Conservation (phyloP, 2,797 vertebrate genomes). For the Lophius americanus region DNA sequence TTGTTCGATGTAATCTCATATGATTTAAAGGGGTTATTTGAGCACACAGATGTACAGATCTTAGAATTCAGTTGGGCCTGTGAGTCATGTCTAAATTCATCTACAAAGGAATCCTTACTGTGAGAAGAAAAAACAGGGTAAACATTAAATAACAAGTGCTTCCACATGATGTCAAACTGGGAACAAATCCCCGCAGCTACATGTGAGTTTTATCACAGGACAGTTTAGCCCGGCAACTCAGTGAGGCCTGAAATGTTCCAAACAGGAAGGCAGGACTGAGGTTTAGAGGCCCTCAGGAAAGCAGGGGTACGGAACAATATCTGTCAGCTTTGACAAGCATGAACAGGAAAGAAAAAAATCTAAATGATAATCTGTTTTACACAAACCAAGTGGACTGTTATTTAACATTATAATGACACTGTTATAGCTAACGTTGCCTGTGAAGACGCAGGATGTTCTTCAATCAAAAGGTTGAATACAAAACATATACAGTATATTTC, state of each 20-base stretch:
- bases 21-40: neutral
- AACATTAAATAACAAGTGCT: conserved; percentile 29
- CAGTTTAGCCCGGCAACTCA: conserved; percentile 30
- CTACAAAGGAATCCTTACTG: conserved; percentile 28
- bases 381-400: conserved; percentile 13
- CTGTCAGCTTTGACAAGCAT: conserved; percentile 30
- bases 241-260: conserved; percentile 43
- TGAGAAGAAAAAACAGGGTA: neutral
- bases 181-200: conserved; percentile 46
- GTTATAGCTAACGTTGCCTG: conserved; percentile 1
- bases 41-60: neutral
- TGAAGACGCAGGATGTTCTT: neutral
- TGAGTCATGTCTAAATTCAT: conserved; percentile 12
- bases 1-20: neutral
- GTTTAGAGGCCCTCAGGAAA: conserved; percentile 58
- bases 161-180: conserved; percentile 27
- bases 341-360: conserved; percentile 57
- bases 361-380: conserved; percentile 16
- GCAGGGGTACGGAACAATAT: conserved; percentile 50
- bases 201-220: conserved; percentile 59
- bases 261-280: conserved; percentile 66
- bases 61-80: neutral
- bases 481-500: neutral
- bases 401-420: conserved; percentile 6
- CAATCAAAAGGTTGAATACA: neutral